Base-by-base conservation (phyloP, 2,113 vertebrate genomes). In the Fukomys damarensis region DNA sequence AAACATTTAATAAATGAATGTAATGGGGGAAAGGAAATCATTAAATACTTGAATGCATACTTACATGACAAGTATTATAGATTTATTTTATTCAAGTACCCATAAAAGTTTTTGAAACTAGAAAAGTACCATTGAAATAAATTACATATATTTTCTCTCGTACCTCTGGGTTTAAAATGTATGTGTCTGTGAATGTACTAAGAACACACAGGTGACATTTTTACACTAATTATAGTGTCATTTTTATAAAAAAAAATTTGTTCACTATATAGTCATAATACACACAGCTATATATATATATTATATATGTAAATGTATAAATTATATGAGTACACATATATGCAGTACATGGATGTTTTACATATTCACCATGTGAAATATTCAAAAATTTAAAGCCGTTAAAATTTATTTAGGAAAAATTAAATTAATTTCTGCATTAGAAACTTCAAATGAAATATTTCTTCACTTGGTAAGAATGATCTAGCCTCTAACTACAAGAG, bases 81-180 rank as follows among this genome's bases (percentile, higher is more conserved):
- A 2, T 97, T 95, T 93, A 94, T 97, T 96, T 96, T 90, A 94
- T 72, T 96, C 80, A 97, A 96, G 89, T 66, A 19, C n/a, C 12
- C n/a, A 85, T 68, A 95, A 89, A 97, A 81, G 11, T 90, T 95
- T 97, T 92, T 96, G 86, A 93, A 84, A 82, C 79, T 81, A 77
- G 46, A 65, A 94, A 95, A 94, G 76, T 87, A 87, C 92, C 83
- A 95, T 79, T 95, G 95, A 96, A 93, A 87, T 93, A 93, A 93
- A 96, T 96, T 92, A 89, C 20, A 41, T 85, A 84, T 91, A 70
- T 93, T 94, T 59, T 46, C 49, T 85, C 58, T 92, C 65, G 43
- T 20, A 54, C 28, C 3, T 87, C 49, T 94, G 5, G 11, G 14
- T 87, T 96, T 96, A 91, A 94, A 89, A 84, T 59, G 77, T 43